Evolutionary conservation across 2,888 invertebrate genomes (phyloP).

Genomic region (Bruchidius siliquastri): DNA sequence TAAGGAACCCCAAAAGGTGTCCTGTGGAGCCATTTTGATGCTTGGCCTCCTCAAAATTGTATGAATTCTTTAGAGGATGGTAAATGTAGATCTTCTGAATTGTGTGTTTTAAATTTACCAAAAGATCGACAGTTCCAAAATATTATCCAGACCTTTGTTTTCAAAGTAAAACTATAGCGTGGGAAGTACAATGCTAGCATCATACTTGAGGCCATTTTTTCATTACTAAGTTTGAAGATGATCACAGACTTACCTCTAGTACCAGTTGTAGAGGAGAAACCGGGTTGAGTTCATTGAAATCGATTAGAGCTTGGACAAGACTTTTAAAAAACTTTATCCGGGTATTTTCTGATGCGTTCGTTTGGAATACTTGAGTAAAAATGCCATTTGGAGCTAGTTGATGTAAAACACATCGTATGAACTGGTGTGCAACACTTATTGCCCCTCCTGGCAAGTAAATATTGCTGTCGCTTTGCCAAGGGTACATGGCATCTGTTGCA

Average conservation of each 20-base stretch:
- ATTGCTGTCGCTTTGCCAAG: slow-evolving; percentile 85
- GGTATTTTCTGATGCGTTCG: slow-evolving; percentile 71
- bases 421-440: slow-evolving; percentile 93
- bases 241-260: slow-evolving; percentile 63
- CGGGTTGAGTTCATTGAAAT: slow-evolving; percentile 94
- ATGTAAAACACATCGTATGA: slow-evolving; percentile 92
- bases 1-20: too few relatives aligned
- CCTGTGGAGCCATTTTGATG: too few relatives aligned
- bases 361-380: slow-evolving; percentile 92
- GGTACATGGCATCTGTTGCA: slow-evolving; percentile 73
- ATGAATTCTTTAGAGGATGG: too few relatives aligned
- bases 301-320: slow-evolving; percentile 86
- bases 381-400: slow-evolving; percentile 96
- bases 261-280: slow-evolving; percentile 89
- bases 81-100: too few relatives aligned
- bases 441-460: slow-evolving; percentile 91
- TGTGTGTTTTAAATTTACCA: background rate
- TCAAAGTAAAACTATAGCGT: too few relatives aligned
- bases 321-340: slow-evolving; percentile 88
- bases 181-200: too few relatives aligned
- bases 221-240: too few relatives aligned
- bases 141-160: too few relatives aligned
- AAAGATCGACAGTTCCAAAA: too few relatives aligned
- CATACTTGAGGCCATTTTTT: too few relatives aligned
- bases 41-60: too few relatives aligned